Percentiles rank a stretch among this genome's conserved stretches.
Conservation (phyloP, 2,888 invertebrate genomes). For the Cephus pygmeus region DNA sequence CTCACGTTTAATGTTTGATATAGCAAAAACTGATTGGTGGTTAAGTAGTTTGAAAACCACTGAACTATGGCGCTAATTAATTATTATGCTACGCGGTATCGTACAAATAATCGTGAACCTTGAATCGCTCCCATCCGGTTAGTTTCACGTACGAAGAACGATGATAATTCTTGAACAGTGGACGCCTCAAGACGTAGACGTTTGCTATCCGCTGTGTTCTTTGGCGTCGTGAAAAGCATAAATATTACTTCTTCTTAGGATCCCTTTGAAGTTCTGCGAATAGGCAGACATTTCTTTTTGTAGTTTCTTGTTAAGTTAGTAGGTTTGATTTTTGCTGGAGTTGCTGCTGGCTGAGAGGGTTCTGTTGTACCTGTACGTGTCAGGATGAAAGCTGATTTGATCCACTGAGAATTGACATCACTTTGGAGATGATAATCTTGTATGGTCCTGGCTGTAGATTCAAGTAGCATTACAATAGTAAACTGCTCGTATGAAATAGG, state of each 20-base stretch:
- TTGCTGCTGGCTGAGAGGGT: neutral
- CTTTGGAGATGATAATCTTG: neutral
- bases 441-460: neutral
- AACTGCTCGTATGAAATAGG: neutral
- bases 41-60: neutral
- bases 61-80: conserved; percentile 6
- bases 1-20: neutral
- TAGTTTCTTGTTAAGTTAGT: neutral
- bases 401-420: neutral
- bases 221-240: neutral
- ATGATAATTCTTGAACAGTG: neutral
- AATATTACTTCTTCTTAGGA: neutral
- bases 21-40: neutral
- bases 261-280: neutral
- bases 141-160: neutral
- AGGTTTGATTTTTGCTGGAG: neutral
- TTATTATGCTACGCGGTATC: conserved; percentile 21
- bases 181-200: neutral
- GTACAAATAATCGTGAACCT: conserved; percentile 14
- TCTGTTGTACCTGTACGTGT: neutral
- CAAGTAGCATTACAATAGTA: neutral
- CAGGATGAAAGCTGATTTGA: neutral
- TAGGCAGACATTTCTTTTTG: neutral
- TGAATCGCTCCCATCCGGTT: neutral
- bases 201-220: neutral